phyloP scores from a whole-genome alignment of 2,888 invertebrate species.

The Lepidochrysops patricia region DNA sequence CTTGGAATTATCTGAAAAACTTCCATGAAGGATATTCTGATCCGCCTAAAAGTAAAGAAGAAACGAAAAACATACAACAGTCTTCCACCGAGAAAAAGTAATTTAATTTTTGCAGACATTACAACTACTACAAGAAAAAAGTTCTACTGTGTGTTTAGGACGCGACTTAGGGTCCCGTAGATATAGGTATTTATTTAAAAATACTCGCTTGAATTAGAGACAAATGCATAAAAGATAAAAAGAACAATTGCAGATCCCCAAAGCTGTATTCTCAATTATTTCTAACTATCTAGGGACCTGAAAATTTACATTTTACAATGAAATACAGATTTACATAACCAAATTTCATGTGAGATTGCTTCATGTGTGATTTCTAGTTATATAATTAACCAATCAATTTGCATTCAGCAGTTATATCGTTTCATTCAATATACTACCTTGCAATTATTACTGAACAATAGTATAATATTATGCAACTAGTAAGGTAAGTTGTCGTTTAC shows the following conservation, averaged over 20 bases:
- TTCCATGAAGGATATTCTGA: conserved; percentile 50
- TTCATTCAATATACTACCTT: background rate
- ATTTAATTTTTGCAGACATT: too few species aligned
- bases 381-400: background rate
- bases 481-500: too few species aligned
- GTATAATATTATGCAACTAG: too few species aligned
- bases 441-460: too few species aligned
- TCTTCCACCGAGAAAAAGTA: background rate
- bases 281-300: background rate
- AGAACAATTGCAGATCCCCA: background rate
- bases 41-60: conserved; percentile 22
- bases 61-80: background rate
- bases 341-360: background rate
- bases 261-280: background rate
- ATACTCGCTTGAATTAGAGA: too few species aligned
- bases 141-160: too few species aligned
- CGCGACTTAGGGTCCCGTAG: too few species aligned
- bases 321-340: background rate
- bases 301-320: background rate
- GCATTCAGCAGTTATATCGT: background rate
- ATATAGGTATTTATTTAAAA: too few species aligned
- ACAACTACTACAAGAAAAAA: too few species aligned
- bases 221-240: too few species aligned
- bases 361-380: background rate
- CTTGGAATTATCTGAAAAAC: conserved; percentile 54